phyloP scores from a whole-genome alignment of 2,888 invertebrate species.

The Elegia similella region DNA sequence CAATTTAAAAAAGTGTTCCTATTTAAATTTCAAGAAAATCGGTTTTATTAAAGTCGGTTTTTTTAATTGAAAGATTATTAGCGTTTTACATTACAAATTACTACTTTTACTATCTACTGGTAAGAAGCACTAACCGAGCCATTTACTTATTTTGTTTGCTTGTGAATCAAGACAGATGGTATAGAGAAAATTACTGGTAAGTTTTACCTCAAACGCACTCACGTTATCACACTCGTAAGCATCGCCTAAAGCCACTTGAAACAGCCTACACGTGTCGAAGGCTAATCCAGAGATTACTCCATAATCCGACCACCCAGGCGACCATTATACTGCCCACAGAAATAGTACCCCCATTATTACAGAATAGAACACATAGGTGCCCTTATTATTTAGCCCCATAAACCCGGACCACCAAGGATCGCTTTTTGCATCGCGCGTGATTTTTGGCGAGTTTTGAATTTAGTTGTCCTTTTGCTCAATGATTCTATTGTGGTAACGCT shows the following conservation, averaged over 20 bases:
- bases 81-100: too few species aligned
- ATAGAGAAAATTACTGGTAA: too few species aligned
- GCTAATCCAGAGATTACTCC: conserved; percentile 68
- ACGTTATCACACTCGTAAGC: conserved; percentile 37
- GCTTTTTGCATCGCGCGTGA: conserved; percentile 67
- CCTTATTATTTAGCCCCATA: conserved; percentile 73
- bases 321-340: conserved; percentile 64
- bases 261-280: conserved; percentile 75
- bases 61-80: too few species aligned
- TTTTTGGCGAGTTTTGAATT: conserved; percentile 64
- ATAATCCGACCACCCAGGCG: conserved; percentile 77
- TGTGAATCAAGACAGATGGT: too few species aligned
- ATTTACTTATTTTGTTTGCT: too few species aligned
- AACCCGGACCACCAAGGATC: conserved; percentile 66
- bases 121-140: too few species aligned
- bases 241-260: conserved; percentile 67
- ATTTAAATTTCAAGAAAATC: too few species aligned
- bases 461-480: conserved; percentile 35
- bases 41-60: too few species aligned
- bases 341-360: conserved; percentile 72
- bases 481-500: conserved; percentile 17
- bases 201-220: background rate
- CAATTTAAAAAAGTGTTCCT: too few species aligned
- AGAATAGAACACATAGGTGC: conserved; percentile 66
- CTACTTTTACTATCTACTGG: too few species aligned